Evolutionary conservation across 1,140 invertebrate genomes (phyloP), one percentile per base, ranked within the genome.

Genomic region (Drosophila aff.): DNA sequence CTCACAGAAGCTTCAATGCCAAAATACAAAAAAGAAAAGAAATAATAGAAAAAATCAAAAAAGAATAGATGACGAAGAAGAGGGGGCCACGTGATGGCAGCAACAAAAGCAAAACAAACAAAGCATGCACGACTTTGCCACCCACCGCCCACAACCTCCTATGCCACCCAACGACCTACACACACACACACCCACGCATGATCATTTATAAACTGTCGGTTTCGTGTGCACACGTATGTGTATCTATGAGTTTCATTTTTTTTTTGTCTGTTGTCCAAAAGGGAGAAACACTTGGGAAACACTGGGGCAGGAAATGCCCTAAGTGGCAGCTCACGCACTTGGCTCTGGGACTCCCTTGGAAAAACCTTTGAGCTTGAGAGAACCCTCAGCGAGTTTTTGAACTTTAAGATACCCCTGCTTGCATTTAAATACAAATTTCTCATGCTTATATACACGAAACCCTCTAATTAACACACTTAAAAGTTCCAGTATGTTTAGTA

Each of bases 141-240:
- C 52, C 53, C 57, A 23, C 36, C 49, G 38, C 59, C 52, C 53
- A 55, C 53, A 23, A 55, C 31, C 23, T n/a, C 10, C 18, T 38
- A 21, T 43, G 31, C 66, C 66, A 67, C 49, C 40, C 43, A 21
- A 21, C 44, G 43, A 10, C 47, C 63, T 36, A n/a, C 31, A 52
- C 60, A 23, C 53, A 28, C 60, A 18, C 62, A 36, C 75, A 58
- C 68, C 64, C 62, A 65, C 57, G 76, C 76, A 76, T 80, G 85
- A 87, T 87, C 84, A 87, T 87, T 87, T 87, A 89, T 87, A 84
- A 87, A 79, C 77, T 89, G 83, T 89, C 84, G 67, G 84, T 50
- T 26, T 40, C 44, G 44, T 58, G 44, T 46, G 61, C 58, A 63
- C 63, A 47, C 47, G 77, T 63, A 72, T 44, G 33, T 36, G 28